Conservation (phyloP, 2,888 invertebrate genomes). For the Fragum whitleyi region DNA sequence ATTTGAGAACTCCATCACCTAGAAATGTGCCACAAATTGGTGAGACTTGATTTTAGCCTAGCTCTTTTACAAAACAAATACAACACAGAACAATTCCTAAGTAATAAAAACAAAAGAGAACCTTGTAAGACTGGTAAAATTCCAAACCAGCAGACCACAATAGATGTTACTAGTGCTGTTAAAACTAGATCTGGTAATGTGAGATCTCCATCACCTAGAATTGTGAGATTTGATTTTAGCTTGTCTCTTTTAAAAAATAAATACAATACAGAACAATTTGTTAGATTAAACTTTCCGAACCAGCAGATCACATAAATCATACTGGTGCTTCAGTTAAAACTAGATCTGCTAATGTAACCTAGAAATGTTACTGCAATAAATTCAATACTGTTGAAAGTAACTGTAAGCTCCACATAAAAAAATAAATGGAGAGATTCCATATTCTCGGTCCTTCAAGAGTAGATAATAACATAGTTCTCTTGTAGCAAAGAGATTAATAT, state of each 20-base stretch:
- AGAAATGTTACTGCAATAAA: no score
- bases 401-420: no score
- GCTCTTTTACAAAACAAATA: no score
- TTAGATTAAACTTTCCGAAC: not conserved
- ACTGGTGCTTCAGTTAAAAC: not conserved
- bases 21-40: conserved; percentile 67
- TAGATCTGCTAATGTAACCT: conserved; percentile 6
- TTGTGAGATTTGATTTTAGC: conserved; percentile 33
- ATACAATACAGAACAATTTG: no score
- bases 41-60: conserved; percentile 3
- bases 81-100: no score
- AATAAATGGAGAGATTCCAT: no score
- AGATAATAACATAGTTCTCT: no score
- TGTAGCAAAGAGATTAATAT: no score
- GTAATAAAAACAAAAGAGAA: no score
- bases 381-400: no score
- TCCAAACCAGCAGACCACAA: not conserved
- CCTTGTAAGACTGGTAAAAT: not conserved
- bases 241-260: no score
- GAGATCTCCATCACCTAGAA: conserved; percentile 51
- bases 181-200: conserved; percentile 8
- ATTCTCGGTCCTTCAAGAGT: no score
- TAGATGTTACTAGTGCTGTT: not conserved
- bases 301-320: not conserved
- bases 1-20: conserved; percentile 18